Conservation (phyloP, 2,113 vertebrate species). For the Cardinalis cardinalis region DNA sequence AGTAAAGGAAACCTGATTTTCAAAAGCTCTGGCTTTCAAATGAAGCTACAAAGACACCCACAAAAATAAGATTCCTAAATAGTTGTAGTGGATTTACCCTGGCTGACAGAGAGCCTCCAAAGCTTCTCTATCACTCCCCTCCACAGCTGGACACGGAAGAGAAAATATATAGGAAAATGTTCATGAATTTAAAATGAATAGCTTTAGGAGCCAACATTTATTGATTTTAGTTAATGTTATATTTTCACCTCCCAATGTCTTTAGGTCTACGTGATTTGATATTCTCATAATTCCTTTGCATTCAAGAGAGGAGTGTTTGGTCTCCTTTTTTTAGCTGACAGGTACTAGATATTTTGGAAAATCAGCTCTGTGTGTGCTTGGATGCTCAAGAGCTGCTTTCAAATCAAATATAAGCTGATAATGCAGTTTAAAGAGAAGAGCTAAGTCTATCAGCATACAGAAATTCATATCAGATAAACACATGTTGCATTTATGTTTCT, state of each 20-base stretch:
- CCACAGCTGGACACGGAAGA: not conserved
- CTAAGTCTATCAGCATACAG: not conserved
- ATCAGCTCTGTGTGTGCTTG: not conserved
- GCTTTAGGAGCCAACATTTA: not conserved
- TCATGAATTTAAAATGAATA: not conserved
- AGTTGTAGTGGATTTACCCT: not conserved
- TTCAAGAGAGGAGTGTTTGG: not conserved
- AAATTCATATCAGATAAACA: not conserved
- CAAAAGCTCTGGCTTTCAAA: not conserved
- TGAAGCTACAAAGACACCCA: not conserved
- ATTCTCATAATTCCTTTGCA: not conserved
- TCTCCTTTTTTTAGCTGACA: not conserved
- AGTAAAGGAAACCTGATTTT: not conserved
- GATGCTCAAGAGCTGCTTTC: not conserved
- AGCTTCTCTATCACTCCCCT: not conserved
- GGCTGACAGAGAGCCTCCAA: not conserved
- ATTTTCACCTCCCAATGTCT: not conserved
- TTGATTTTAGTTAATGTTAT: not conserved
- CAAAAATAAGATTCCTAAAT: not conserved
- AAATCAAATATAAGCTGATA: not conserved
- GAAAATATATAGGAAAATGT: not conserved
- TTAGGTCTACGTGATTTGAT: not conserved
- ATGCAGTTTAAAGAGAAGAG: not conserved
- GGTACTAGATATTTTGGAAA: not conserved
- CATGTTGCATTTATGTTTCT: not conserved